These are phyloP conservation scores for Sparus aurata DNA, from an alignment of 2,797 vertebrate genomes.

Conservation along the genomic window DNA sequence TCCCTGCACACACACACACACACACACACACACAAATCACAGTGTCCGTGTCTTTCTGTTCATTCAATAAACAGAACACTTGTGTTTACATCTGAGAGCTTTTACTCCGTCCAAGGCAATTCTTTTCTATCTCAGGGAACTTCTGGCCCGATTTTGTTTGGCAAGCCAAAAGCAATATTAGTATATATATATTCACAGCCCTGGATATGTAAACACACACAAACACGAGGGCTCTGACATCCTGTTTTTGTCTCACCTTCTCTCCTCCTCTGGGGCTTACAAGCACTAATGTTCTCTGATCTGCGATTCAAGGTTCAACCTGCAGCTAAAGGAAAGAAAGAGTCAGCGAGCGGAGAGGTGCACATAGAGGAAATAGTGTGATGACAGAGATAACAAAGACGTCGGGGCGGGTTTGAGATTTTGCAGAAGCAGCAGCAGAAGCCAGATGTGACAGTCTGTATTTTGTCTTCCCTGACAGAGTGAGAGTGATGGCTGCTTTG, in stretches of 20 bases:
- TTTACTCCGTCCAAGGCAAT: slow-evolving; percentile 39
- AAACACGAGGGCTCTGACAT: slow-evolving; percentile 35
- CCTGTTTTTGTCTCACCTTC: slow-evolving; percentile 46
- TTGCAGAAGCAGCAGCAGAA: slow-evolving; percentile 51
- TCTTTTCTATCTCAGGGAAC: slow-evolving; percentile 39
- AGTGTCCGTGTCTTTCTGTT: slow-evolving; percentile 14
- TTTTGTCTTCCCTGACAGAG: slow-evolving; percentile 63
- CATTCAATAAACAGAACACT: slow-evolving; percentile 49
- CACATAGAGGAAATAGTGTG: slow-evolving; percentile 37
- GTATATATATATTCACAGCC: slow-evolving; percentile 35
- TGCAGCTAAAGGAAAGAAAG: slow-evolving; percentile 22
- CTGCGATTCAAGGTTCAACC: slow-evolving; percentile 32
- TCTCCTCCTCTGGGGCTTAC: slow-evolving; percentile 18
- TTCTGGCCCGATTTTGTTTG: slow-evolving; percentile 51
- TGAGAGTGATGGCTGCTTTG: slow-evolving; percentile 72
- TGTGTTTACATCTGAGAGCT: slow-evolving; percentile 56
- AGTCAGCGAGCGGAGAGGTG: slow-evolving; percentile 6
- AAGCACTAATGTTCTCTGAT: slow-evolving; percentile 34
- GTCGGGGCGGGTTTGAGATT: slow-evolving; percentile 44
- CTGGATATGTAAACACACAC: slow-evolving; percentile 51
- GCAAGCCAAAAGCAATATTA: slow-evolving; percentile 43
- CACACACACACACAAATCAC: slow-evolving; percentile 14
- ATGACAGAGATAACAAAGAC: slow-evolving; percentile 61
- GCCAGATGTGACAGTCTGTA: slow-evolving; percentile 66
- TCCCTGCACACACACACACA: slow-evolving; percentile 27